phyloP scores from a whole-genome alignment of 2,113 vertebrate genomes.

The Ailuropoda melanoleuca region DNA sequence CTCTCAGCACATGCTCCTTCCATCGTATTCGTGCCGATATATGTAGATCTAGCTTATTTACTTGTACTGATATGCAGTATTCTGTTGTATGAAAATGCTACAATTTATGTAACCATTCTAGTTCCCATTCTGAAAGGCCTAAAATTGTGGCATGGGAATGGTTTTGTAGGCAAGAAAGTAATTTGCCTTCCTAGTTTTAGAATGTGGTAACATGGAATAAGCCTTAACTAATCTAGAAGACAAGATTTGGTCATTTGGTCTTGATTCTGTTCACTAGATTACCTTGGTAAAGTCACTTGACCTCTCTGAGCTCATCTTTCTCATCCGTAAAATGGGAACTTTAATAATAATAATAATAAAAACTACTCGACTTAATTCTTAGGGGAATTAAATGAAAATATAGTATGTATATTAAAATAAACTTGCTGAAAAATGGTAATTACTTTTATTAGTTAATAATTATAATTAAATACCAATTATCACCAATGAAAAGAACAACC shows the following conservation, averaged over 20 bases:
- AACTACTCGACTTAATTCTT: not conserved
- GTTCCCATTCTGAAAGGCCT: not conserved
- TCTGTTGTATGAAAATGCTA: not conserved
- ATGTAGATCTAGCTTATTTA: not conserved
- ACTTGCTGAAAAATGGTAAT: not conserved
- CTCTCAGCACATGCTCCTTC: not conserved
- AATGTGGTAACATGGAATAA: not conserved
- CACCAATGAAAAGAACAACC: not conserved
- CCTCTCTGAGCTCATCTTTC: not conserved
- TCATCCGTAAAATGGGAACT: not conserved
- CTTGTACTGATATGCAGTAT: not conserved
- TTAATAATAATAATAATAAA: not conserved
- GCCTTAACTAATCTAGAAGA: not conserved
- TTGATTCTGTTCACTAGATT: not conserved
- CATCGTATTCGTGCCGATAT: not conserved
- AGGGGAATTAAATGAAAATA: slow-evolving; percentile 25
- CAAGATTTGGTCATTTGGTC: not conserved
- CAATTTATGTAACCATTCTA: not conserved
- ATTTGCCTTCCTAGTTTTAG: not conserved
- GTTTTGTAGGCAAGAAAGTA: not conserved
- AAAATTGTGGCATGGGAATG: not conserved
- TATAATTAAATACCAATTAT: not conserved
- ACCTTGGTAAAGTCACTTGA: not conserved
- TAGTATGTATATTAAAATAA: not conserved
- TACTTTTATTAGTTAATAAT: not conserved